Base-by-base conservation (phyloP, 53 echinoderm and acorn worm genomes). In the Echinometra lucunter region DNA sequence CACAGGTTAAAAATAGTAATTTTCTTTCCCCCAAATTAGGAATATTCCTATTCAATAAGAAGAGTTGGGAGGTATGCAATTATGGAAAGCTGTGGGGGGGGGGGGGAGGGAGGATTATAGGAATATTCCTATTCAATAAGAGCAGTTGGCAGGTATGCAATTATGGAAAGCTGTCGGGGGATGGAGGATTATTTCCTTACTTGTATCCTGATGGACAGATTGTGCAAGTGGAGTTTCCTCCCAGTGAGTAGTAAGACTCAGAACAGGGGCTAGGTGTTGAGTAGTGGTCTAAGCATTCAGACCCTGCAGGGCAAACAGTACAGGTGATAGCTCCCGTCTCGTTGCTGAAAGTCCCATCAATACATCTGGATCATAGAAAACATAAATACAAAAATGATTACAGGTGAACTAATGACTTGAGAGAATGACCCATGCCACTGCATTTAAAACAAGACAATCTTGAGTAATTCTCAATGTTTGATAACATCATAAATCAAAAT, bases 261-360 rank as follows among this genome's bases (percentile, higher is more conserved):
- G 70, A 45, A 45, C 98, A 98, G 56, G 91, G 63, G 1, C 94
- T 87, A 4, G 98, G 98, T 1, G 97, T 98, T 1, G 97, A 96
- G 74, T 60, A 97, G 12, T 96, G 89, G 92, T 97, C 96, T 3
- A 80, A 17, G 58, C 97, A 98, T 56, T 97, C 97, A 27, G 92
- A 95, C 13, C 98, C 98, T 2, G 97, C 98, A 1, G 98, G 97
- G 70, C 98, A 97, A 32, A 91, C 72, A 3, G 44, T 88, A 83
- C 98, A 98, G 5, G 32, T 74, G 18, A 92, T 69, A 0, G 97
- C 75, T 37, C 78, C 58, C 16, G 98, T 96, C 42, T 88, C 88
- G 69, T 98, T 96, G 85, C 96, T 83, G 88, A 91, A 98, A 42
- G 94, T 97, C 27, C 98, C 98, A 45, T 98, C 97, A 42, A 96